Conservation (phyloP, 2,888 invertebrate genomes). For the Mimumesa dahlbomi region DNA sequence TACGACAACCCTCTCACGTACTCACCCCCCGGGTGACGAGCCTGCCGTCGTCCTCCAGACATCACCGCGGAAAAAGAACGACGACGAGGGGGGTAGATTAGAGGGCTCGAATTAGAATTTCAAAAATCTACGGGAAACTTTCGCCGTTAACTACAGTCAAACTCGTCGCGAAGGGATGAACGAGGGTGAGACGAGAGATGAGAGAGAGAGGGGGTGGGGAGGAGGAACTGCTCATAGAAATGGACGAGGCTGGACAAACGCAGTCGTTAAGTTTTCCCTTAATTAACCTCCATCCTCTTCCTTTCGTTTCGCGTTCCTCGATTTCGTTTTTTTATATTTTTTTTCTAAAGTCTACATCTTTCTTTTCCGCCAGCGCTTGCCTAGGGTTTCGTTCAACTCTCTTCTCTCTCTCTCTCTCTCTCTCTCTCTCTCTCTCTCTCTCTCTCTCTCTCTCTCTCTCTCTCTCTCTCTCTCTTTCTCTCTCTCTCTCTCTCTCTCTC, state of each 20-base stretch:
- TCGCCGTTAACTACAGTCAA: constrained; percentile 59
- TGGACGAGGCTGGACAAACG: constrained; percentile 58
- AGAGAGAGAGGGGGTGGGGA: constrained; percentile 13
- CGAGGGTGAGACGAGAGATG: constrained; percentile 8
- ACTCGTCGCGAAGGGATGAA: constrained; percentile 36
- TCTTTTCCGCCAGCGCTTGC: neutral
- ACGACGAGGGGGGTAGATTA: constrained; percentile 55
- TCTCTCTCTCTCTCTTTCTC: constrained; percentile 2
- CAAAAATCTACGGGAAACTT: constrained; percentile 66
- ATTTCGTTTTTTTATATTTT: no score
- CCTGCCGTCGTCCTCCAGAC: constrained; percentile 4
- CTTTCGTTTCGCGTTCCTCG: no score
- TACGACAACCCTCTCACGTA: no score
- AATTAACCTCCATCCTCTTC: constrained; percentile 57
- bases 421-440: neutral
- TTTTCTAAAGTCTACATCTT: neutral
- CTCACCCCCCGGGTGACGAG: no score
- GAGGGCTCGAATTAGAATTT: constrained; percentile 68
- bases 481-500: neutral
- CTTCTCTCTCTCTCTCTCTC: neutral
- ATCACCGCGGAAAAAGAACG: constrained; percentile 13
- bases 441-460: neutral
- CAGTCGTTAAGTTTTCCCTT: constrained; percentile 69
- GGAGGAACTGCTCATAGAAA: constrained; percentile 34
- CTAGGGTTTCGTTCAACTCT: neutral